These are phyloP conservation scores for Brienomyrus brachyistius DNA, from an alignment of 2,113 vertebrate species.

Conservation along the genomic window DNA sequence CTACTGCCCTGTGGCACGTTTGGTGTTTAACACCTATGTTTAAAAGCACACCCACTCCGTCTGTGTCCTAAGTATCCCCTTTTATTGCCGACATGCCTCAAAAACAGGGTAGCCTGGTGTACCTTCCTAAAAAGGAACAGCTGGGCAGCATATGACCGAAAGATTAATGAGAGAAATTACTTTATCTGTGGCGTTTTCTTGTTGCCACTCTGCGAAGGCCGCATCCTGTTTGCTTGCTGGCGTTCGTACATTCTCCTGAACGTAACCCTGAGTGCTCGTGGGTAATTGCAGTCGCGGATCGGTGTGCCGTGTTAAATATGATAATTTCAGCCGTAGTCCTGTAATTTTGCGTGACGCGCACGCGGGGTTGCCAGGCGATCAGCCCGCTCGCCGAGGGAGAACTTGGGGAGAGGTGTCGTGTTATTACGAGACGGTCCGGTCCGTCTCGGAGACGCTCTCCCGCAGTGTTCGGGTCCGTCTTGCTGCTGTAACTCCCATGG, in stretches of 20 bases:
- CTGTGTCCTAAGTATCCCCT: not conserved
- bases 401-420: not conserved
- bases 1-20: not conserved
- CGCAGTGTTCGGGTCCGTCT: not conserved
- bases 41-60: not conserved
- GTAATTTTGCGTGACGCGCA: not conserved
- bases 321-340: not conserved
- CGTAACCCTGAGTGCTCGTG: not conserved
- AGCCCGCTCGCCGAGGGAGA: not conserved
- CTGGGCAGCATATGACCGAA: not conserved
- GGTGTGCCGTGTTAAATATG: not conserved
- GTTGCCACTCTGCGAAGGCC: not conserved
- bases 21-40: not conserved
- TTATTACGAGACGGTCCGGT: not conserved
- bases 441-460: not conserved
- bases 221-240: not conserved
- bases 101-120: not conserved
- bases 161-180: constrained; percentile 5
- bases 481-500: not conserved
- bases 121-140: not conserved
- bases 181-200: not conserved
- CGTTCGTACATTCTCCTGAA: not conserved
- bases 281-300: not conserved
- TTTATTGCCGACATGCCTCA: not conserved
- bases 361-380: not conserved